These are phyloP conservation scores for Trachythela sp. DNA, from an alignment of 64 coral and sea anemone genomes.

Conservation along the genomic window DNA sequence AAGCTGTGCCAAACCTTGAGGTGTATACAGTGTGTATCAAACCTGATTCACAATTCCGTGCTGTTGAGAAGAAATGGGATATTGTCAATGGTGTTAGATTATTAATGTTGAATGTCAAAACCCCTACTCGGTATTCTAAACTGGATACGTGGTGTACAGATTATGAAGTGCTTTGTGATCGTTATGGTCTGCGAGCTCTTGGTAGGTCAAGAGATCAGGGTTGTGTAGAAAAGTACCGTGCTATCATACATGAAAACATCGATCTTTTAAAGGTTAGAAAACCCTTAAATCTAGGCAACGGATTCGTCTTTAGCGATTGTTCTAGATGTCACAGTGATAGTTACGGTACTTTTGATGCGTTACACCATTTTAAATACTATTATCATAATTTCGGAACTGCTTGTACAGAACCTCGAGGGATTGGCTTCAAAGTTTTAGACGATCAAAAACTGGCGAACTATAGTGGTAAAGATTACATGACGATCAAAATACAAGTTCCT, in stretches of 20 bases:
- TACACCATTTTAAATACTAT: not conserved
- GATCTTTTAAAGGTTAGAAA: not conserved
- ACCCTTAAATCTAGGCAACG: not conserved
- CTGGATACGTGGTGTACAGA: not conserved
- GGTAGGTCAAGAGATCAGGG: not conserved
- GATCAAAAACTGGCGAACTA: not conserved
- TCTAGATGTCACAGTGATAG: not conserved
- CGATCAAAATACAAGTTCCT: not conserved
- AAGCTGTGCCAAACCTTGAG: not conserved
- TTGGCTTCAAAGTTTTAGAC: not conserved
- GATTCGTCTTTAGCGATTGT: not conserved
- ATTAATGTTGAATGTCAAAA: too few relatives aligned
- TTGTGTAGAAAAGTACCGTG: not conserved
- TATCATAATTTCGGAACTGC: not conserved
- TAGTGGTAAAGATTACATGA: not conserved
- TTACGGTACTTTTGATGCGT: not conserved
- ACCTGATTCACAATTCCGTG: not conserved
- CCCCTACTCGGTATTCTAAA: not conserved
- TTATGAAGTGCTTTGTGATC: not conserved
- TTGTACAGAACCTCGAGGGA: not conserved
- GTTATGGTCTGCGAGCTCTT: not conserved
- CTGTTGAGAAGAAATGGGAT: too few relatives aligned
- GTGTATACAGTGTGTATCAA: slow-evolving; percentile 24
- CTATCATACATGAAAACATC: not conserved
- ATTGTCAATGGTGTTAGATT: too few relatives aligned